Evolutionary conservation across 2,888 invertebrate species (phyloP), one percentile per base, ranked within the genome.

Genomic region (Panopea generosa): DNA sequence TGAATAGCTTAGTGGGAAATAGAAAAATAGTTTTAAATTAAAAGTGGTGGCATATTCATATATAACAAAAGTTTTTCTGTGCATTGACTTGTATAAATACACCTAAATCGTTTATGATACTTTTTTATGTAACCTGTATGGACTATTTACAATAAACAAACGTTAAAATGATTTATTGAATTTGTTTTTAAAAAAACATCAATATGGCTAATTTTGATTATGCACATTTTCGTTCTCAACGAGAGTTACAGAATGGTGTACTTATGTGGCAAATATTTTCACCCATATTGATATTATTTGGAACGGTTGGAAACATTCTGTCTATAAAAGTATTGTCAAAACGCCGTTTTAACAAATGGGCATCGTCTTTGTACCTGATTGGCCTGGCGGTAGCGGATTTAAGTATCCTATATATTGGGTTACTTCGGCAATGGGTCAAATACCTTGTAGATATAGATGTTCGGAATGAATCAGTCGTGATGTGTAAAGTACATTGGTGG

Each of bases 281-380:
- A 1, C 89, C 88, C 0, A 59, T 86, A 7, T 71, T 90, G 29
- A 76, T 90, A 14, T 52, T 84, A 4, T 38, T 82, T 3, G 90
- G 89, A 6, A 87, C 84, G 2, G 47, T 86, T 7, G 89, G 89
- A n/a, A 90, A 89, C 77, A 18, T 80, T 2, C 2, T 87, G 50
- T 83, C 85, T 2, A 80, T 87, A n/a, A 53, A 70, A 0, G 84
- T 87, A 20, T 59, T 88, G 49, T 70, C 75, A 4, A 61, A 83
- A 16, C 56, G 69, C 26, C 57, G 26, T 18, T 81, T 86, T 73
- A 60, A 75, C 47, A 67, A 77, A 16, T 81, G 82, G 53, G 71
- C 85, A 18, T 77, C 86, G 2, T 76, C 84, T 4, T 50, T 84
- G 16, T 90, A 88, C 75, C 75, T 90, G 45, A 73, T 77, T 1